These are phyloP conservation scores for Campaea margaritaria DNA, from an alignment of 2,888 invertebrate species.

Conservation along the genomic window DNA sequence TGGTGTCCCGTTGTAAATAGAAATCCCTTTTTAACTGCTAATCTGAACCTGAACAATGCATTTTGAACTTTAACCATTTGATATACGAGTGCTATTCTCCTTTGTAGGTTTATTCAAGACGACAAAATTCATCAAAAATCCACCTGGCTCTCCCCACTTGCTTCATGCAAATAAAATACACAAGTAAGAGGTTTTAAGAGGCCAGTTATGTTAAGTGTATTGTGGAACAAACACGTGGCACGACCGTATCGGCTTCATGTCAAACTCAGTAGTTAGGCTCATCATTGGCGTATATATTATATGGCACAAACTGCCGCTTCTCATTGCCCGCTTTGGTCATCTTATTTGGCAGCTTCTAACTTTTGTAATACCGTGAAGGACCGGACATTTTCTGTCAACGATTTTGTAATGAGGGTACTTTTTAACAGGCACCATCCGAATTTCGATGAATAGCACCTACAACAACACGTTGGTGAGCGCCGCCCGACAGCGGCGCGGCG, in stretches of 20 bases:
- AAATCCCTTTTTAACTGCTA: neutral
- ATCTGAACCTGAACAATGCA: neutral
- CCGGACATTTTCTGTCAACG: conserved; percentile 8
- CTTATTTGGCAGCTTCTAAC: conserved; percentile 29
- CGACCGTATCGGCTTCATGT: conserved; percentile 60
- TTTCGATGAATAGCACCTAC: conserved; percentile 81
- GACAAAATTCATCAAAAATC: conserved; percentile 79
- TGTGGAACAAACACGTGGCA: conserved; percentile 52
- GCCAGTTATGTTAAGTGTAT: conserved; percentile 59
- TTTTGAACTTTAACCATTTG: conserved; percentile 12
- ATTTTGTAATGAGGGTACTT: conserved; percentile 11
- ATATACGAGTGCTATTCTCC: conserved; percentile 60
- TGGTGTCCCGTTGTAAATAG: conserved; percentile 1
- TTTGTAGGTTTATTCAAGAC: conserved; percentile 82
- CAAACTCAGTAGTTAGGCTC: conserved; percentile 66
- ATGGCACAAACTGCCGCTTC: conserved; percentile 30
- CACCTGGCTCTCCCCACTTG: conserved; percentile 80
- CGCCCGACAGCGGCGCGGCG: conserved; percentile 74
- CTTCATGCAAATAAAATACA: conserved; percentile 81
- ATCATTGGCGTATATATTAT: conserved; percentile 31
- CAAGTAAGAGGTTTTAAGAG: conserved; percentile 69
- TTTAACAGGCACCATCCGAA: conserved; percentile 75
- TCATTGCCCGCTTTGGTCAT: conserved; percentile 34
- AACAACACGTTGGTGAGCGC: conserved; percentile 74
- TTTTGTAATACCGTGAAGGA: conserved; percentile 33